phyloP scores from a whole-genome alignment of 2,797 vertebrate genomes.

The Choloepus didactylus region DNA sequence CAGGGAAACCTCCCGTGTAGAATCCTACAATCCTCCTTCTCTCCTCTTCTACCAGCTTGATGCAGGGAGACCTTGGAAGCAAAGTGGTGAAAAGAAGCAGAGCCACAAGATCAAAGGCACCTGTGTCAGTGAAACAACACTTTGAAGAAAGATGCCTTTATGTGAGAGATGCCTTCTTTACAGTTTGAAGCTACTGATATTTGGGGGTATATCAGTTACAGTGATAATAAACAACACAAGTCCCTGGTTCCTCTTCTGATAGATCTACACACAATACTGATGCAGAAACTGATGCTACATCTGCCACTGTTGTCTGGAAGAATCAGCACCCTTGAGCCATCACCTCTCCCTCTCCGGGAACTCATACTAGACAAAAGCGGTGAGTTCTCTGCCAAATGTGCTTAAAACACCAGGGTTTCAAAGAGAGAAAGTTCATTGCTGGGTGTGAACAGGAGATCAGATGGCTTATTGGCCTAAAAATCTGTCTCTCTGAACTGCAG shows the following conservation, averaged over 20 bases:
- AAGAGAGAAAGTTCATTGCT: too few relatives aligned
- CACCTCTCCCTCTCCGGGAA: neutral
- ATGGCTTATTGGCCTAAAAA: too few relatives aligned
- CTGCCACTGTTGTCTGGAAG: neutral
- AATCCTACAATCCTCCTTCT: neutral
- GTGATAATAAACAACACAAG: neutral
- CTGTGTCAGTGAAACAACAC: neutral
- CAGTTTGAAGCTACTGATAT: neutral
- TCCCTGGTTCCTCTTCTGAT: neutral
- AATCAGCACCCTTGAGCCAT: neutral
- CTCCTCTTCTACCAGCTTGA: neutral
- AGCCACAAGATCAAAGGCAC: neutral
- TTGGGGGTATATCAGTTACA: too few relatives aligned
- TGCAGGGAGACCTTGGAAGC: neutral
- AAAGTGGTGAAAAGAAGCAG: neutral
- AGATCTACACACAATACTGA: neutral
- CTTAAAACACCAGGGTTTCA: too few relatives aligned
- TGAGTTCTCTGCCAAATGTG: too few relatives aligned
- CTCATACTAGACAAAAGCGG: too few relatives aligned
- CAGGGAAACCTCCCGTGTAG: neutral
- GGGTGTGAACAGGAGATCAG: too few relatives aligned
- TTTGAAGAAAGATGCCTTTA: neutral
- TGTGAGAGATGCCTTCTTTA: rapidly evolving
- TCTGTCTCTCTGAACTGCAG: too few relatives aligned
- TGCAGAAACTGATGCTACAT: neutral